Base-by-base conservation (phyloP, 92 coral and sea anemone species). In the Paragorgia papillata region DNA sequence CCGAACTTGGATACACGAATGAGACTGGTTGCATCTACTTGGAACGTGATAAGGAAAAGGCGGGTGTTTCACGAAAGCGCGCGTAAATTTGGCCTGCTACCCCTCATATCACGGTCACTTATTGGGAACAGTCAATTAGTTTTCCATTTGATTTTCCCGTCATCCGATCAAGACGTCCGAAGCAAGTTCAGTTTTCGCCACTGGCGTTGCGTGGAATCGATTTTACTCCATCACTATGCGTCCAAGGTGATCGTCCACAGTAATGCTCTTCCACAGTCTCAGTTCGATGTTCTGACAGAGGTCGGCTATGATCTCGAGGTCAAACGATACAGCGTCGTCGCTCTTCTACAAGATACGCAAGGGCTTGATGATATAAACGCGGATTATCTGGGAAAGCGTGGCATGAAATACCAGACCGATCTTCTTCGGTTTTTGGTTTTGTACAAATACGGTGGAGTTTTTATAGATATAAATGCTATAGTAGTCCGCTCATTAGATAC, bases 131-230 rank as follows among this genome's bases (percentile, higher is more conserved):
- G 69, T 15, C 74, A 21, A 41, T 10, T 27, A 3, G 14, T 79
- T 20, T 79, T 67, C 24, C 83, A 79, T 27, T 14, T 79, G 54
- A 51, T 79, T 1, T 67, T 65, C 51, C 13, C 21, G 20, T 31
- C 76, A 6, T 48, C 76, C 14, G 17, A 34, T 0, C 2, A 6
- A 2, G 20, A 21, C 10, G 48, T 43, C 0, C 5, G 9, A 0
- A 29, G 54, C 9, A 6, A 19, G 18, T 77, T 77, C 40, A 62
- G 24, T 57, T 63, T 76, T 76, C 58, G 48, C 15, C 82, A 77
- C 57, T 77, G 82, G 76, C 82, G 82, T 41, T 77, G 74, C 31
- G 29, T 62, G 39, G 82, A 80, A 69, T 69, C 79, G 1, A 69
- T 71, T 26, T 61, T 80, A 19, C 46, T 56, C 18, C 70, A 73